phyloP scores from a whole-genome alignment of 1,140 invertebrate species.

The Drosophila parvula region DNA sequence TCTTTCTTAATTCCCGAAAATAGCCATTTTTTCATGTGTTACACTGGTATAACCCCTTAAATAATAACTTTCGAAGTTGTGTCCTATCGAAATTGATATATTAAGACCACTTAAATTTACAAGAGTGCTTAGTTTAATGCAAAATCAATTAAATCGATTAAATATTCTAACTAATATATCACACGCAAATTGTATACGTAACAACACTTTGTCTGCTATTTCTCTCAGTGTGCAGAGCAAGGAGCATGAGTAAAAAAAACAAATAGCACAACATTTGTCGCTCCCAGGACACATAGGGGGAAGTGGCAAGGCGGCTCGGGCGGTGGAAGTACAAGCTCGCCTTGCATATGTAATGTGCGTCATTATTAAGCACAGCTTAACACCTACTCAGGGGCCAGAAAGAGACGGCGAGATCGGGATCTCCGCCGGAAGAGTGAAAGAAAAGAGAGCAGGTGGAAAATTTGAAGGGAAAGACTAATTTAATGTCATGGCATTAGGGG shows the following conservation, averaged over 20 bases:
- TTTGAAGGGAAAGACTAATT: constrained; percentile 48
- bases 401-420: not conserved
- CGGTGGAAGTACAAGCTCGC: constrained; percentile 40
- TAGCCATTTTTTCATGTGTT: too few relatives aligned
- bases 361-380: constrained; percentile 71
- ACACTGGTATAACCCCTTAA: too few relatives aligned
- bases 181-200: too few relatives aligned
- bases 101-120: too few relatives aligned
- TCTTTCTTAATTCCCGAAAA: too few relatives aligned
- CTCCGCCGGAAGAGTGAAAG: not conserved
- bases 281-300: constrained; percentile 13
- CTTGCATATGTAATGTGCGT: constrained; percentile 73
- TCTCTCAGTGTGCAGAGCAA: constrained; percentile 2
- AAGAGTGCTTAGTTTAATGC: too few relatives aligned
- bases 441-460: constrained; percentile 4
- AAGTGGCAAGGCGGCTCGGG: not conserved
- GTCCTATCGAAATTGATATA: too few relatives aligned
- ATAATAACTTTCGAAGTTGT: too few relatives aligned
- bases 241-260: constrained; percentile 49
- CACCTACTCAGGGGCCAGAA: constrained; percentile 31
- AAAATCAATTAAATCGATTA: too few relatives aligned
- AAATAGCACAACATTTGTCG: constrained; percentile 68
- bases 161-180: too few relatives aligned
- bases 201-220: not conserved
- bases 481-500: constrained; percentile 58